These are phyloP conservation scores for Poecile atricapillus DNA, from an alignment of 2,113 vertebrate genomes.

Conservation along the genomic window DNA sequence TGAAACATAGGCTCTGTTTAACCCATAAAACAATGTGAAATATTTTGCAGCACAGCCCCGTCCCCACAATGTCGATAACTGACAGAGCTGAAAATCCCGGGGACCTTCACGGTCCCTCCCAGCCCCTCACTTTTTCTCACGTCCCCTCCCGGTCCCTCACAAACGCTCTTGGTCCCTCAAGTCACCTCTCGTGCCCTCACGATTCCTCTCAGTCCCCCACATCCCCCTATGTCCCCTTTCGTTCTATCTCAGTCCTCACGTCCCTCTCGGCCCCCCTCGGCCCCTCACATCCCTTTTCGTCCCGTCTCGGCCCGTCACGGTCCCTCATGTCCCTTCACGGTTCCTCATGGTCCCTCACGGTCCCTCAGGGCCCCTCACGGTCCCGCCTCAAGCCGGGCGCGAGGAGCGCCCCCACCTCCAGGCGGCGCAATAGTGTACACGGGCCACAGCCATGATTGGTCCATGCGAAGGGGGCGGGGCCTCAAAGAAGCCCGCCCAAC, in stretches of 20 bases:
- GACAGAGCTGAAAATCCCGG: background rate
- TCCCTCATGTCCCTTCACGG: background rate
- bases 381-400: background rate
- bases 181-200: too few species aligned
- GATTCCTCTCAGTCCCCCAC: background rate
- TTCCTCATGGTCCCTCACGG: accelerated
- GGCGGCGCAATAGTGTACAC: accelerated
- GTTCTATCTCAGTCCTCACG: too few species aligned
- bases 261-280: too few species aligned
- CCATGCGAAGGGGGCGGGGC: accelerated
- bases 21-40: background rate
- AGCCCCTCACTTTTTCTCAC: background rate
- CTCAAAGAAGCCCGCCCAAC: accelerated
- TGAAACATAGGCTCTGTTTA: background rate
- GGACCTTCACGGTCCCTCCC: background rate
- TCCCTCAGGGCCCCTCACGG: accelerated
- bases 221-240: background rate
- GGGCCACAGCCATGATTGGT: background rate
- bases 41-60: background rate
- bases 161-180: too few species aligned
- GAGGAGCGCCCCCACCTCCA: accelerated
- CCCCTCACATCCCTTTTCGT: too few species aligned
- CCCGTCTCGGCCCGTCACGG: accelerated
- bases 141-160: too few species aligned
- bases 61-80: background rate